These are phyloP conservation scores for Nomada hirtipes DNA, from an alignment of 2,888 invertebrate species.

Conservation along the genomic window DNA sequence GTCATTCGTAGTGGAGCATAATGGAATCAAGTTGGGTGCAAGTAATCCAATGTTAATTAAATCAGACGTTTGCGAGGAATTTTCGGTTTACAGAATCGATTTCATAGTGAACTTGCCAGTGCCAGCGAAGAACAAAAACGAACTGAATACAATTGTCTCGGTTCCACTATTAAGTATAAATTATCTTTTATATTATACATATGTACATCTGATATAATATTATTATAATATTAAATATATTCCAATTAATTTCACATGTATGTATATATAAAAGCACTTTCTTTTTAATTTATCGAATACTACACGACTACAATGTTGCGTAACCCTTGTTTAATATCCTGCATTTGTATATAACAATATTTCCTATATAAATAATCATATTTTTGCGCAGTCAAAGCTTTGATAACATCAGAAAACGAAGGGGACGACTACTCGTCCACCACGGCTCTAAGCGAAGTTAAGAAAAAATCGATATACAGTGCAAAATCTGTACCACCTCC, in stretches of 20 bases:
- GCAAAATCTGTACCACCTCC: background rate
- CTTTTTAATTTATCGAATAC: too few relatives aligned
- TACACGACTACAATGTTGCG: too few relatives aligned
- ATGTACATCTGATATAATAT: background rate
- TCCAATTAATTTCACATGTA: too few relatives aligned
- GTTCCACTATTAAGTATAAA: slow-evolving; percentile 74
- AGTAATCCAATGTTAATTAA: slow-evolving; percentile 65
- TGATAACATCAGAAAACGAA: background rate
- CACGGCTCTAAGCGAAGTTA: background rate
- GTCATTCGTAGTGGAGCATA: slow-evolving; percentile 69
- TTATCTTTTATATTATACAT: background rate
- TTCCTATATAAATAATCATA: background rate
- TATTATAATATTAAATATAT: too few relatives aligned
- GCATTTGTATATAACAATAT: background rate
- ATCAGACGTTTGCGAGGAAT: slow-evolving; percentile 55
- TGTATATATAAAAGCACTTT: too few relatives aligned
- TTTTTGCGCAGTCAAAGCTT: slow-evolving; percentile 45
- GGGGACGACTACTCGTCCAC: background rate
- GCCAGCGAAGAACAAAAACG: slow-evolving; percentile 39
- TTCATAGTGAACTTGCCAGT: slow-evolving; percentile 62
- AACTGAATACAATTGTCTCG: slow-evolving; percentile 67
- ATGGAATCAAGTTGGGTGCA: slow-evolving; percentile 68
- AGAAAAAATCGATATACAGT: slow-evolving; percentile 29
- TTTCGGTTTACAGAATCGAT: slow-evolving; percentile 58
- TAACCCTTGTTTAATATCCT: background rate